Evolutionary conservation across 2,888 invertebrate genomes (phyloP).

Genomic region (Drosophila ustulata): DNA sequence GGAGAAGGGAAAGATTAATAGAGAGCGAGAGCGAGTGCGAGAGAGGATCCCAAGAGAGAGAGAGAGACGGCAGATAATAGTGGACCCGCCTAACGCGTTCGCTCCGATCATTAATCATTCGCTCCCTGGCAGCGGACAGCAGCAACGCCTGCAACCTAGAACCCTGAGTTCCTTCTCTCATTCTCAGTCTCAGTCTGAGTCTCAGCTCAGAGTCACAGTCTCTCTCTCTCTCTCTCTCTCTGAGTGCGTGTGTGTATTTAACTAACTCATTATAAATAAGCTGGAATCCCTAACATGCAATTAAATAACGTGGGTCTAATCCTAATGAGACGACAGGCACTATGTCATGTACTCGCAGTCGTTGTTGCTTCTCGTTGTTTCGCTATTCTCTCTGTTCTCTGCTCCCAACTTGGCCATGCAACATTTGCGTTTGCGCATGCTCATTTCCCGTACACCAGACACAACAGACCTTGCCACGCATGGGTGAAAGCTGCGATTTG

Average conservation of each 20-base stretch:
- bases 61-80: conserved; percentile 25
- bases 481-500: conserved; percentile 80
- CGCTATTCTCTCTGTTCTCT: conserved; percentile 42
- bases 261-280: conserved; percentile 80
- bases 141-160: conserved; percentile 58
- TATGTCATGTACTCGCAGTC: conserved; percentile 71
- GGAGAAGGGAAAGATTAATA: conserved; percentile 7
- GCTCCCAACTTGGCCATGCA: conserved; percentile 71
- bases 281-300: conserved; percentile 80
- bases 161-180: conserved; percentile 19
- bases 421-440: conserved; percentile 75
- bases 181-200: background rate
- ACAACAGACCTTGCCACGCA: conserved; percentile 55
- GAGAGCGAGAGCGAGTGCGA: background rate
- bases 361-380: conserved; percentile 31
- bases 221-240: conserved; percentile 5
- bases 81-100: conserved; percentile 65
- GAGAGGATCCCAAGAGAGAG: conserved; percentile 9
- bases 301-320: conserved; percentile 81
- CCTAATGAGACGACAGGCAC: conserved; percentile 81
- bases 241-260: conserved; percentile 75
- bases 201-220: background rate
- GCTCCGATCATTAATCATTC: conserved; percentile 74
- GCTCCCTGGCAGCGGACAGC: conserved; percentile 61
- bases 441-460: conserved; percentile 56